Evolutionary conservation across 2,797 vertebrate species (phyloP).

Genomic region (Gephyroberyx darwinii): DNA sequence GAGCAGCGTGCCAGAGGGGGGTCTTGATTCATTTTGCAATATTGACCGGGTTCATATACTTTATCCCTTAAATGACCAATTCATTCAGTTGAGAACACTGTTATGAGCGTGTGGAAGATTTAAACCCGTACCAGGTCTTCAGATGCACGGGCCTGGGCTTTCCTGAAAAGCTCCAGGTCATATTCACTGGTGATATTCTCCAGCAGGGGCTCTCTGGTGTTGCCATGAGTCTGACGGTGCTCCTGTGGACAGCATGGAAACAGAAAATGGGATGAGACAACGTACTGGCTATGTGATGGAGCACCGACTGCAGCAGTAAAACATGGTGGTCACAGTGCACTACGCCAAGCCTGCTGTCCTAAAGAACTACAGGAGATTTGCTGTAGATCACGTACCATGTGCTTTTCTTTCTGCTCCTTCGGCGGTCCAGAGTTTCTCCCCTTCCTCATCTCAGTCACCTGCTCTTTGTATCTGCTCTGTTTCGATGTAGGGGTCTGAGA

Average conservation of each 20-base stretch:
- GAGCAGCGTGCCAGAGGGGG: too few relatives aligned
- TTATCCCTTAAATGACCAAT: too few relatives aligned
- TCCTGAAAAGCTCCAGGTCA: constrained; percentile 97
- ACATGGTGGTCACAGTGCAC: not conserved
- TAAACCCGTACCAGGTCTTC: constrained; percentile 91
- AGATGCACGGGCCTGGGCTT: constrained; percentile 96
- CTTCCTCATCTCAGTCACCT: constrained; percentile 96
- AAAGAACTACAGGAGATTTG: not conserved
- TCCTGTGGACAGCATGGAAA: constrained; percentile 79
- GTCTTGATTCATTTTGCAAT: too few relatives aligned
- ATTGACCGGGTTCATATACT: too few relatives aligned
- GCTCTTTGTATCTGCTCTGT: constrained; percentile 95
- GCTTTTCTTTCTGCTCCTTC: constrained; percentile 99
- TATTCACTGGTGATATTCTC: constrained; percentile 99
- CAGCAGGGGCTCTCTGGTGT: constrained; percentile 91
- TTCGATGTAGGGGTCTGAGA: constrained; percentile 91
- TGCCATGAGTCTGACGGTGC: constrained; percentile 90
- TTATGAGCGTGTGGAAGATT: not conserved
- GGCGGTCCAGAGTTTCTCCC: constrained; percentile 92
- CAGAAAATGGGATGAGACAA: not conserved
- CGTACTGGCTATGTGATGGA: too few relatives aligned
- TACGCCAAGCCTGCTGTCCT: not conserved
- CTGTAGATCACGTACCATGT: constrained; percentile 83
- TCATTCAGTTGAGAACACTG: too few relatives aligned
- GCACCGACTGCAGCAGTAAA: not conserved